Percentiles rank a stretch among this genome's conserved stretches.
Evolutionary conservation across 1,140 invertebrate species (phyloP).

Genomic region (Antheraea mylitta): DNA sequence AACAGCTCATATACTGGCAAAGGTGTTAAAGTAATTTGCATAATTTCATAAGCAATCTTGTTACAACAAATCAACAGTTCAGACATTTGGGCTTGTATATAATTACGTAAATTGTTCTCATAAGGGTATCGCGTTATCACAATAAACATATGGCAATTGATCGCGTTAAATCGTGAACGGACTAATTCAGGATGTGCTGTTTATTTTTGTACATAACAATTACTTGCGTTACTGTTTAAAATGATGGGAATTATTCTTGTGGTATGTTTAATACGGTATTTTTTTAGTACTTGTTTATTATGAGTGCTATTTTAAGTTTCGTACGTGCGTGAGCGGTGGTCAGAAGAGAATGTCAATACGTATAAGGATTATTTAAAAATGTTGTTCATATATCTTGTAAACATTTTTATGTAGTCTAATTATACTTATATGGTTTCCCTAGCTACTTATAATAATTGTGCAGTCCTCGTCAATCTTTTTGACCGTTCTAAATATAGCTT

Average conservation of each 20-base stretch:
- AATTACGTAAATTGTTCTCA: conserved; percentile 43
- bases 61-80: not conserved
- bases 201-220: conserved; percentile 7
- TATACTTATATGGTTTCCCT: no score
- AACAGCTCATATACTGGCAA: no score
- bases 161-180: conserved; percentile 21
- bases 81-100: conserved; percentile 18
- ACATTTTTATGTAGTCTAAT: no score
- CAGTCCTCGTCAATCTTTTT: no score
- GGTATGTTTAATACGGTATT: not conserved
- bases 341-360: no score
- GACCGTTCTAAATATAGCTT: no score
- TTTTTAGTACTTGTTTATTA: not conserved
- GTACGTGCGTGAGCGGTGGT: not conserved
- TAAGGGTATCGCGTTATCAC: conserved; percentile 30
- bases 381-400: not conserved
- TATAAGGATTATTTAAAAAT: not conserved
- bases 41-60: no score
- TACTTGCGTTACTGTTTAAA: conserved; percentile 8
- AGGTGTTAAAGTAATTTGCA: no score
- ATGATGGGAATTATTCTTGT: conserved; percentile 1
- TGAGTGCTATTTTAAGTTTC: not conserved
- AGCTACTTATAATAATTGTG: no score
- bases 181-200: conserved; percentile 1
- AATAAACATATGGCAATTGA: conserved; percentile 37